Conservation (phyloP, 2,113 vertebrate genomes). For the Pterocles gutturalis region DNA sequence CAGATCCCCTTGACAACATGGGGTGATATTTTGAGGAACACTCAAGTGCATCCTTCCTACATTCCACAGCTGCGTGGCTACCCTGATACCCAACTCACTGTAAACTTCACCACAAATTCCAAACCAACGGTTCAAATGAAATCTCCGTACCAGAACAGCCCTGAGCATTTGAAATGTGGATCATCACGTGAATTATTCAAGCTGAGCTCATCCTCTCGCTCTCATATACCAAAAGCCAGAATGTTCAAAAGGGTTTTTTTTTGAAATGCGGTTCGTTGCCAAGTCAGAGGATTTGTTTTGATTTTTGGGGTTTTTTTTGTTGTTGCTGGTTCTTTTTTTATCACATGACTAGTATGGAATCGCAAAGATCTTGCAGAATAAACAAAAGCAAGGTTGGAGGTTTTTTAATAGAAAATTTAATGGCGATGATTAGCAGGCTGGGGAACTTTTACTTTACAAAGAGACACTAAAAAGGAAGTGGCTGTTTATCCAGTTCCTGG, state of each 20-base stretch:
- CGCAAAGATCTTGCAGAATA: slow-evolving; percentile 25
- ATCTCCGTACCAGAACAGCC: not conserved
- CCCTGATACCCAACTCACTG: not conserved
- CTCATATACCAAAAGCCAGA: not conserved
- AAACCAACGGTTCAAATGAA: not conserved
- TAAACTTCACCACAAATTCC: not conserved
- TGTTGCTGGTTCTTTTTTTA: not conserved
- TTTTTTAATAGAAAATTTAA: slow-evolving; percentile 69
- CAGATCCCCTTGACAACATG: not conserved
- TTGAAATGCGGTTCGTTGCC: not conserved
- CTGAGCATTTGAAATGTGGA: not conserved
- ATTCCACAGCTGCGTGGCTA: not conserved
- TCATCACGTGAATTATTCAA: not conserved
- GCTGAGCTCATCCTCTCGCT: not conserved
- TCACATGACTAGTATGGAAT: slow-evolving; percentile 15
- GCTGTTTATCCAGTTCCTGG: slow-evolving; percentile 83
- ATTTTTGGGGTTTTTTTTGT: not conserved
- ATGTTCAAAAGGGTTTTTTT: not conserved
- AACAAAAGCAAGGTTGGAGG: slow-evolving; percentile 40
- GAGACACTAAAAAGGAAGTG: slow-evolving; percentile 76
- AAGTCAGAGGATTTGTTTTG: not conserved
- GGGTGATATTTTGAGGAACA: not conserved
- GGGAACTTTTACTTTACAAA: slow-evolving; percentile 72
- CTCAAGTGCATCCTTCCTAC: not conserved
- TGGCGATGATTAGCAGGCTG: slow-evolving; percentile 66